phyloP scores from a whole-genome alignment of 2,797 vertebrate genomes.

The Sebastes nivosus region DNA sequence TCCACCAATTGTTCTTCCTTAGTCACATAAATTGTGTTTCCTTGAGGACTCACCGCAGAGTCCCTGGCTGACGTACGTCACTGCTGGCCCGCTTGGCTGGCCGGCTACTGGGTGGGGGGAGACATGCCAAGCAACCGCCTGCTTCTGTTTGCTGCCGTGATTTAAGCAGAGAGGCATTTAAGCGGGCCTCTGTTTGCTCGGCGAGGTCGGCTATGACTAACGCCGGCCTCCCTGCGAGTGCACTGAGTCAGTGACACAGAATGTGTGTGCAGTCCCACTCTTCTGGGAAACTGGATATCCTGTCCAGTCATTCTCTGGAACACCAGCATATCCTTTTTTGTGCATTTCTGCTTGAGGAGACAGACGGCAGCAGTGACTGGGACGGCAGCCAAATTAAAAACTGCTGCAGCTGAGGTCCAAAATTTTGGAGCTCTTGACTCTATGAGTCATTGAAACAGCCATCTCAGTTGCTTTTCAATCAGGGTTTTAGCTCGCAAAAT shows the following conservation, averaged over 20 bases:
- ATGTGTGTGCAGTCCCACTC: slow-evolving; percentile 56
- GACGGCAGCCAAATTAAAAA: slow-evolving; percentile 57
- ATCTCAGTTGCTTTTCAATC: neutral
- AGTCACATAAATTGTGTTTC: slow-evolving; percentile 40
- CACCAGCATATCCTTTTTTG: slow-evolving; percentile 64
- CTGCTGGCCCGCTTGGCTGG: slow-evolving; percentile 38
- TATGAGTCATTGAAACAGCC: slow-evolving; percentile 4
- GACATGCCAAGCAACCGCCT: slow-evolving; percentile 46
- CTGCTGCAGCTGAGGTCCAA: slow-evolving; percentile 28
- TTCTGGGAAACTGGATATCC: slow-evolving; percentile 64
- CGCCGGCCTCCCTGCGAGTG: slow-evolving; percentile 27
- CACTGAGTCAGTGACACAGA: slow-evolving; percentile 72
- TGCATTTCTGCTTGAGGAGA: slow-evolving; percentile 49
- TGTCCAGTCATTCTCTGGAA: slow-evolving; percentile 70
- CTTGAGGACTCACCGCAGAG: slow-evolving; percentile 45
- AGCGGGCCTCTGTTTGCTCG: slow-evolving; percentile 45
- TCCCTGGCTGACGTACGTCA: slow-evolving; percentile 40
- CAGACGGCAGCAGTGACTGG: slow-evolving; percentile 51
- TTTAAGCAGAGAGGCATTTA: slow-evolving; percentile 67
- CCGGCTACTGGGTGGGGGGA: slow-evolving; percentile 32
- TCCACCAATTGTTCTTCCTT: slow-evolving; percentile 47
- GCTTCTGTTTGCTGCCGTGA: slow-evolving; percentile 69
- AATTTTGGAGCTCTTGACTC: slow-evolving; percentile 15
- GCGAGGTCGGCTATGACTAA: slow-evolving; percentile 60
- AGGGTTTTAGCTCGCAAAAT: neutral